phyloP scores from a whole-genome alignment of 2,113 vertebrate species.

The Sturnira hondurensis region DNA sequence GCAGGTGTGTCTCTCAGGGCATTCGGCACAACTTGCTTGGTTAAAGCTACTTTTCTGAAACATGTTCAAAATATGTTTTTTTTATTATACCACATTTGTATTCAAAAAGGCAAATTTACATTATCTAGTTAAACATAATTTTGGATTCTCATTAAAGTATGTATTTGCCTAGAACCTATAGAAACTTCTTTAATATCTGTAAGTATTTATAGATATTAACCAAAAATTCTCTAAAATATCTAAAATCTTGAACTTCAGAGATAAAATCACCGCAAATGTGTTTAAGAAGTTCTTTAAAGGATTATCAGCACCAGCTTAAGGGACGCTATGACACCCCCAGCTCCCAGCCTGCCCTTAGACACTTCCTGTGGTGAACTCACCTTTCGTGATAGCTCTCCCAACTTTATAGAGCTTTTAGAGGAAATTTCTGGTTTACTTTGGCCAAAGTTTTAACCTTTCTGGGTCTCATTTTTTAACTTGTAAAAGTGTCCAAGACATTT shows the following conservation, averaged over 20 bases:
- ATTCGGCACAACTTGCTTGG: neutral
- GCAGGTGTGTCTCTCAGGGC: neutral
- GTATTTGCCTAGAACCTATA: neutral
- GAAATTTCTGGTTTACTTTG: neutral
- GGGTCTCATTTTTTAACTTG: neutral
- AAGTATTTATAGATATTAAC: neutral
- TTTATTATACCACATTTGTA: neutral
- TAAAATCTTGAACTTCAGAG: neutral
- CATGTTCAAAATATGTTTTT: neutral
- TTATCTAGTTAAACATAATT: neutral
- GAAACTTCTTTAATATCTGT: neutral
- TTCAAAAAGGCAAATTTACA: constrained; percentile 8
- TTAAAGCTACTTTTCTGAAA: neutral
- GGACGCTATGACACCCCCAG: neutral
- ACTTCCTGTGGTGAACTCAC: neutral
- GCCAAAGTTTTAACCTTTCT: neutral
- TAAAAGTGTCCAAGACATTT: neutral
- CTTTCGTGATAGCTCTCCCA: neutral
- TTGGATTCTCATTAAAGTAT: neutral
- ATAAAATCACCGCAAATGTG: neutral
- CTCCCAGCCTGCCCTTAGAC: neutral
- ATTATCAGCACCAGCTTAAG: neutral
- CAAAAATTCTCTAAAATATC: neutral
- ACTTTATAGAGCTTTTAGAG: neutral
- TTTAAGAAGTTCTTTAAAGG: neutral